phyloP scores from a whole-genome alignment of 2,888 invertebrate species.

The Lampropteryx suffumata region DNA sequence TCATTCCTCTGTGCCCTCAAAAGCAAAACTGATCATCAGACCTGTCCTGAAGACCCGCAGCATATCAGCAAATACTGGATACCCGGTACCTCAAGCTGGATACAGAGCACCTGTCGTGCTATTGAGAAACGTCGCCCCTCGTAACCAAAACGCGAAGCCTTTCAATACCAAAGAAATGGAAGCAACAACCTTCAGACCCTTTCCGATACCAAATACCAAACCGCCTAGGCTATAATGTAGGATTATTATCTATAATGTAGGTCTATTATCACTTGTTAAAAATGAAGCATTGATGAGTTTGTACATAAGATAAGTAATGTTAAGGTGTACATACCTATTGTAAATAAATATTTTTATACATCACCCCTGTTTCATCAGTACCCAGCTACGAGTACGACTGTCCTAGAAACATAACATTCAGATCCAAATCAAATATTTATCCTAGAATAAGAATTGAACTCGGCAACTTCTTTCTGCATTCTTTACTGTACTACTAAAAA shows the following conservation, averaged over 20 bases:
- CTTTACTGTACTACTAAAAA: too few relatives aligned
- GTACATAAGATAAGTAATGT: slow-evolving; percentile 46
- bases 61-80: slow-evolving; percentile 40
- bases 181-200: slow-evolving; percentile 62
- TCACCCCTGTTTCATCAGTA: not conserved
- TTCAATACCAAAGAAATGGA: slow-evolving; percentile 55
- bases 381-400: too few relatives aligned
- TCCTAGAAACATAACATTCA: too few relatives aligned
- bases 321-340: slow-evolving; percentile 2
- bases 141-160: slow-evolving; percentile 45
- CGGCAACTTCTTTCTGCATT: too few relatives aligned
- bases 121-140: slow-evolving; percentile 24
- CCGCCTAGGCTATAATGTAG: slow-evolving; percentile 55
- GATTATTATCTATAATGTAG: slow-evolving; percentile 23
- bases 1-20: slow-evolving; percentile 60
- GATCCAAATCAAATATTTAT: too few relatives aligned
- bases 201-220: slow-evolving; percentile 53
- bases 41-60: slow-evolving; percentile 53
- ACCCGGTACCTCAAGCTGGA: slow-evolving; percentile 3
- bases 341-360: slow-evolving; percentile 33
- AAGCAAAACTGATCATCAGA: slow-evolving; percentile 61
- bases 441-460: too few relatives aligned
- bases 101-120: slow-evolving; percentile 42
- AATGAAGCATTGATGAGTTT: slow-evolving; percentile 38
- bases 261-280: slow-evolving; percentile 57